phyloP scores from a whole-genome alignment of 2,797 vertebrate genomes.

The Mormyrus proboscirostris region DNA sequence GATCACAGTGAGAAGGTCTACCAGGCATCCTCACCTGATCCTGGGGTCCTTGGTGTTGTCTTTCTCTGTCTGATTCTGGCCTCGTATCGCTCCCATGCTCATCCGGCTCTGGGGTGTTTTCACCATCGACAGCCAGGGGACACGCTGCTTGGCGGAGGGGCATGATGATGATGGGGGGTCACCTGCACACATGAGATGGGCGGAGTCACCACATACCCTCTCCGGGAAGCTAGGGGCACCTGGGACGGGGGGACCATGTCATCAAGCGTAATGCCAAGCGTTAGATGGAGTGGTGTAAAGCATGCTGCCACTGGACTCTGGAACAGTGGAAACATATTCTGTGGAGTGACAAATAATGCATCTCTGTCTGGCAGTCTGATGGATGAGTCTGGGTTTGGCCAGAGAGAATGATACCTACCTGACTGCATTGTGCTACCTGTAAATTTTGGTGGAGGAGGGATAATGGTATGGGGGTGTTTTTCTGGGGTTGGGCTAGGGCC shows the following conservation, averaged over 20 bases:
- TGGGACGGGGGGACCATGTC: not conserved
- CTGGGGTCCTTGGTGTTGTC: constrained; percentile 32
- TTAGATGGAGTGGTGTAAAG: not conserved
- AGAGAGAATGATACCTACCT: not conserved
- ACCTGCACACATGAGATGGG: constrained; percentile 25
- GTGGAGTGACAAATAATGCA: not conserved
- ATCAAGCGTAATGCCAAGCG: not conserved
- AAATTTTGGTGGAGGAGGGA: not conserved
- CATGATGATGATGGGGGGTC: constrained; percentile 32
- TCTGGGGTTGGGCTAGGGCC: not conserved
- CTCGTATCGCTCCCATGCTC: constrained; percentile 12
- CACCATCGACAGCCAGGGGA: constrained; percentile 3
- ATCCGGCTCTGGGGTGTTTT: constrained; percentile 23
- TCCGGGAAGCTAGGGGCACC: not conserved
- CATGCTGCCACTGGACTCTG: not conserved
- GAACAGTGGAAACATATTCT: not conserved
- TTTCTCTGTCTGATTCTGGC: constrained; percentile 20
- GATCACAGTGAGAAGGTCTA: not conserved
- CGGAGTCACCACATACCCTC: not conserved
- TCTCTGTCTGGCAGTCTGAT: not conserved
- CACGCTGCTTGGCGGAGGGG: constrained; percentile 10
- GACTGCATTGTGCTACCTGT: not conserved
- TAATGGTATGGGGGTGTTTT: not conserved
- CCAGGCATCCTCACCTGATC: constrained; percentile 34
- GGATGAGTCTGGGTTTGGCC: not conserved